Evolutionary conservation across 1,140 invertebrate genomes (phyloP), one percentile per base, ranked within the genome.

Genomic region (Yoshiicerus persimilis): DNA sequence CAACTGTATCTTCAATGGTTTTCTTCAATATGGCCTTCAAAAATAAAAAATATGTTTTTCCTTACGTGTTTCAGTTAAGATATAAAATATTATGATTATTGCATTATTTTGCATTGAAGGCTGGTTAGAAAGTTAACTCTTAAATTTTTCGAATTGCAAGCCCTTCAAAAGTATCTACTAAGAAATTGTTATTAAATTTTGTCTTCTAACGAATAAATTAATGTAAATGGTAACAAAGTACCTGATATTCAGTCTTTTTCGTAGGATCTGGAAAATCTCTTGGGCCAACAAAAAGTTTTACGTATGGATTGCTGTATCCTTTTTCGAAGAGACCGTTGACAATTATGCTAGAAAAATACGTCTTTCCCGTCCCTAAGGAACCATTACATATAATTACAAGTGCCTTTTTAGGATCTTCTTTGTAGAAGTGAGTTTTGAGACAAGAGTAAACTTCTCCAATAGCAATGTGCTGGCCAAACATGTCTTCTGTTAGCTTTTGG

Each of bases 251-350:
- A 0, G 20, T 5, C 0, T n/a, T n/a, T n/a, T 56, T 56, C 20
- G n/a, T 1, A n/a, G 47, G 47, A n/a, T 56, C 47, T 16, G 47
- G 47, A 16, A 56, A n/a, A 99, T 92, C 92, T 98, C 96, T 16
- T 97, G 96, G 92, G 96, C 96, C 27, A 99, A 94, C 16, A 56
- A 56, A 56, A 20, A 56, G 47, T n/a, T 56, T 56, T 4, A 56
- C 47, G 16, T 5, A 20, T 4, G 47, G 16, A n/a, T 56, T 16
- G 4, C n/a, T 16, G 47, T 20, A 56, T 20, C 47, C 47, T n/a
- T 56, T 56, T 0, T 16, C 16, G 8, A 20, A 56, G 6, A 56
- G 4, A 20, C 47, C 47, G 20, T 56, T n/a, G 47, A 56, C 20
- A 56, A 56, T 56, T 4, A 16, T 56, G 8, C n/a, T 56, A 2